Evolutionary conservation across 2,113 vertebrate species (phyloP), one percentile per base, ranked within the genome.

Genomic region (Saccopteryx leptura): DNA sequence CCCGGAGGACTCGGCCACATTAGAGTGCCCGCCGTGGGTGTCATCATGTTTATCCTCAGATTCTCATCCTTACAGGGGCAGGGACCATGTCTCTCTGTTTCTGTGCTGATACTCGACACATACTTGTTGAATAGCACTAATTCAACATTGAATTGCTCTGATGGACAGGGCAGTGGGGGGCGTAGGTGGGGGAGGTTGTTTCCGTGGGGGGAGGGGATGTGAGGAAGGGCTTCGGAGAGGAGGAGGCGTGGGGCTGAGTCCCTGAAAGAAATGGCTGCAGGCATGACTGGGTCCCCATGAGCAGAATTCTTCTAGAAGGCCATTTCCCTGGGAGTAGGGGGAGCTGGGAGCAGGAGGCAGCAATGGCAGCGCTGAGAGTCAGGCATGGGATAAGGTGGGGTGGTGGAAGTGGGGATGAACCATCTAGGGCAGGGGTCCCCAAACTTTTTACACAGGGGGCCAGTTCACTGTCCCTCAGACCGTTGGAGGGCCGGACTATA

Each of bases 221-320:
- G 60, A 76, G 60, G 60, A 81, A 87, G 21, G 46, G 24, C 68
- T 87, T 90, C 75, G 33, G 82, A 74, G 58, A 95, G 58, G 12
- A 78, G 52, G 58, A 18, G 23, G 3, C 15, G 17, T 58, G 83
- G 66, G 74, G 12, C 9, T n/a, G 75, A 23, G 28, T 87, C 82
- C 82, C 76, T 28, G 15, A 65, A 69, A 56, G 56, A 81, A n/a
- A 72, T 12, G 17, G 48, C n/a, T 4, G 0, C 28, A 66, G 75
- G 33, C 28, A 33, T 13, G 33, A 58, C 71, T 15, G 23, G 33
- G 15, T 91, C 50, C 14, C 71, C 11, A n/a, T 48, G 52, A 60
- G 39, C 52, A 68, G 61, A 33, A 9, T 12, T 18, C 24, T 28
- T 75, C 69, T 33, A 50, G 56, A 33, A 28, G 23, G 33, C 10